Conservation (phyloP, 2,113 vertebrate species). For the Planiliza haematocheilus region DNA sequence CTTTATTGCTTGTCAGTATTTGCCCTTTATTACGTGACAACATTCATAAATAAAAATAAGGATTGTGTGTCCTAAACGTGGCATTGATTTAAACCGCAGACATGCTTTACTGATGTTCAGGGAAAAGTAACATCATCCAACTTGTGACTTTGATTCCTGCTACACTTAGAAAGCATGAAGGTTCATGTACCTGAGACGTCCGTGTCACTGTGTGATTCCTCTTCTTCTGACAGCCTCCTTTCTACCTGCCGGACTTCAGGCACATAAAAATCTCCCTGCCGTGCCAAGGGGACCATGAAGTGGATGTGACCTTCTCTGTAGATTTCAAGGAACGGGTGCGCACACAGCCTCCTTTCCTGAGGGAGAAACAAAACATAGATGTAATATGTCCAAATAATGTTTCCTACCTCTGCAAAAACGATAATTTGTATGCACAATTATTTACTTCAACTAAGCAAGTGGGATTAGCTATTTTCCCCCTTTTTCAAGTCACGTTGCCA, state of each 20-base stretch:
- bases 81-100: no score
- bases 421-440: no score
- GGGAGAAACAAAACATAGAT: not conserved
- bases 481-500: no score
- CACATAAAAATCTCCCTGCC: slow-evolving; percentile 94
- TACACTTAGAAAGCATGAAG: not conserved
- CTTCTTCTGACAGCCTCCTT: slow-evolving; percentile 76
- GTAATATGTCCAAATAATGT: no score
- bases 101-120: no score
- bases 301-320: slow-evolving; percentile 89
- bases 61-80: no score
- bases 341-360: slow-evolving; percentile 92
- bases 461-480: no score
- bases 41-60: no score
- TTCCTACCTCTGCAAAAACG: no score
- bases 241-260: slow-evolving; percentile 88
- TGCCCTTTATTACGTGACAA: not conserved
- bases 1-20: not conserved
- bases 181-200: slow-evolving; percentile 87
- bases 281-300: slow-evolving; percentile 90
- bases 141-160: not conserved
- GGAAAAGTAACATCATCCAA: no score
- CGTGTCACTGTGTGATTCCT: slow-evolving; percentile 79
- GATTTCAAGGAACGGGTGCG: slow-evolving; percentile 93
- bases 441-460: no score